Evolutionary conservation across 2,113 vertebrate species (phyloP).

Genomic region (Malaclemys terrapin): DNA sequence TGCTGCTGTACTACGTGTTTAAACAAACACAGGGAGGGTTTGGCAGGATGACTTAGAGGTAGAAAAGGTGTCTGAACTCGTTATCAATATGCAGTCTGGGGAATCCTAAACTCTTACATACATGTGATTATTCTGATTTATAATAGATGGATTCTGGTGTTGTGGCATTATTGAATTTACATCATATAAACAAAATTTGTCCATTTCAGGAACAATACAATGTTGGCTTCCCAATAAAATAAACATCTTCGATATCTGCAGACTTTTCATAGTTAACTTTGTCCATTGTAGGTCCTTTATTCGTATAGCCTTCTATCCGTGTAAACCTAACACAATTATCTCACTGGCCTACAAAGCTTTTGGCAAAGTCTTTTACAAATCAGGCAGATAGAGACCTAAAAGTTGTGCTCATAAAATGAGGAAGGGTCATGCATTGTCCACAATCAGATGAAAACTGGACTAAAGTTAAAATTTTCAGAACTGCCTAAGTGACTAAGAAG

Average conservation of each 20-base stretch:
- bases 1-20: slow-evolving; percentile 28
- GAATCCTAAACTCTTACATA: slow-evolving; percentile 43
- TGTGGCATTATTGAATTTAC: neutral
- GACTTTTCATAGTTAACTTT: neutral
- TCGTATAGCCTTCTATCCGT: neutral
- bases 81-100: slow-evolving; percentile 38
- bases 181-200: neutral
- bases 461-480: neutral
- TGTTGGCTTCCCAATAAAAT: neutral
- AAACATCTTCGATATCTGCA: neutral
- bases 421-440: neutral
- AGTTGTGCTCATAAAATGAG: neutral
- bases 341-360: neutral
- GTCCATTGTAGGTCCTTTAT: neutral
- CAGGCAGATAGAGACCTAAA: neutral
- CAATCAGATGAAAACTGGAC: neutral
- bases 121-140: slow-evolving; percentile 13
- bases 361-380: neutral
- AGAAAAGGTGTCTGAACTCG: slow-evolving; percentile 29
- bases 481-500: neutral
- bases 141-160: neutral
- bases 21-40: neutral
- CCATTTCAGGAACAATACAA: neutral
- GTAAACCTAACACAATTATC: neutral
- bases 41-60: slow-evolving; percentile 61